Evolutionary conservation across 2,888 invertebrate genomes (phyloP), one percentile per base, ranked within the genome.

Genomic region (Danaus chrysippus): DNA sequence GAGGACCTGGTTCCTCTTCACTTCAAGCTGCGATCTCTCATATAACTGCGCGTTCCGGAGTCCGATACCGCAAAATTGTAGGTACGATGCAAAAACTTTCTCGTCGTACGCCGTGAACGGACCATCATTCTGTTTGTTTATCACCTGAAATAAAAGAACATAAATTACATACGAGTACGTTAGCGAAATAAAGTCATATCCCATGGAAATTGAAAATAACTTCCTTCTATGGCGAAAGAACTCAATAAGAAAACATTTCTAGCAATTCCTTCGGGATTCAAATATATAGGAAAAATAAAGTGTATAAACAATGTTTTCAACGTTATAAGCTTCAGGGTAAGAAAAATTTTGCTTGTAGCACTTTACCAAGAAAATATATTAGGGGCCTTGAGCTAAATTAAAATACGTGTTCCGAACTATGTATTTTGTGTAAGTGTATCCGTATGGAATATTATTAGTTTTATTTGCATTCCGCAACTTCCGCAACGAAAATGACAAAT

Each of bases 41-140:
- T 98, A 98, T 46, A 98, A 93, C 84, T 98, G 98, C n/a, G 98
- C 98, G 85, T 98, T 98, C 66, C 97, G 94, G 60, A 98, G 92
- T 3, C 98, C 98, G 73, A 98, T 98, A 67, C 98, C 98, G 88
- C 98, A 98, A 89, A 98, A 98, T 86, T 98, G 98, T 67, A 98
- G 93, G 92, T 98, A 98, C 76, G 97, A 95, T 63, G 95, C 92
- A 89, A 98, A 98, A 61, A 98, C 94, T 83, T 96, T 93, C 91
- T 98, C 98, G 89, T 99, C 99, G 81, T 94, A 94, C 67, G 93
- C 88, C 59, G 96, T 96, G 88, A 97, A 97, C 65, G 95, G 94
- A 65, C 94, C 93, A 76, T 96, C 96, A 81, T 94, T 95, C 73
- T 96, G 94, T 91, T 97, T 97, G 91, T 97, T 97, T 86, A 97